Conservation (phyloP, 2,797 vertebrate species). For the Pipistrellus nathusii region DNA sequence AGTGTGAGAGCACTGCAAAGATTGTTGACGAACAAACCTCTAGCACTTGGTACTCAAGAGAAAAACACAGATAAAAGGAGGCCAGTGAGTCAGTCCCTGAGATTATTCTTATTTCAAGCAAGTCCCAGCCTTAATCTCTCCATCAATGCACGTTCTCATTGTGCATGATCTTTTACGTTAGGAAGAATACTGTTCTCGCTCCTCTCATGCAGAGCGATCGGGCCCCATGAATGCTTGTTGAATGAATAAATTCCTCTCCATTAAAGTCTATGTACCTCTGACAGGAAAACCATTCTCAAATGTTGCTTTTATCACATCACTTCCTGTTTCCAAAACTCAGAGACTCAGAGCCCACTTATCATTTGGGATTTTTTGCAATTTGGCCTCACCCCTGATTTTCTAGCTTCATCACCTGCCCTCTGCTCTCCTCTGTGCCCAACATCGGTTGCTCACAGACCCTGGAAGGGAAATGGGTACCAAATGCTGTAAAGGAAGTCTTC, state of each 20-base stretch:
- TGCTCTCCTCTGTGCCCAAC: not conserved
- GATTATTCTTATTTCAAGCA: not conserved
- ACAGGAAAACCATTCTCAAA: not conserved
- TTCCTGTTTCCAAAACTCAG: not conserved
- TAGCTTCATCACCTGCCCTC: not conserved
- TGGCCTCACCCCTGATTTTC: not conserved
- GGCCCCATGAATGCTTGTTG: not conserved
- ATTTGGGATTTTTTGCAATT: not conserved
- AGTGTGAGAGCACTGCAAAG: constrained; percentile 77
- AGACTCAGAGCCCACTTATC: not conserved
- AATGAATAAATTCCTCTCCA: not conserved
- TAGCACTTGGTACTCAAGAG: constrained; percentile 74
- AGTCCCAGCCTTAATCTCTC: constrained; percentile 49
- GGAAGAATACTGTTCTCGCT: not conserved
- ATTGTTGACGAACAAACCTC: constrained; percentile 79
- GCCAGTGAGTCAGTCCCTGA: not conserved
- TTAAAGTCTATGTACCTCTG: rapidly evolving
- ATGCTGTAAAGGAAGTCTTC: not conserved
- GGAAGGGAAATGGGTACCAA: not conserved
- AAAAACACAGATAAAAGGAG: constrained; percentile 68
- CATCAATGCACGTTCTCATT: not conserved
- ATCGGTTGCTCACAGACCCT: not conserved
- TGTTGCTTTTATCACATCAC: not conserved
- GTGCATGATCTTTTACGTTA: not conserved
- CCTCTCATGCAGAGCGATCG: not conserved